Evolutionary conservation across 92 coral and sea anemone species (phyloP), one percentile per base, ranked within the genome.

Genomic region (Epizoanthus scotinus): DNA sequence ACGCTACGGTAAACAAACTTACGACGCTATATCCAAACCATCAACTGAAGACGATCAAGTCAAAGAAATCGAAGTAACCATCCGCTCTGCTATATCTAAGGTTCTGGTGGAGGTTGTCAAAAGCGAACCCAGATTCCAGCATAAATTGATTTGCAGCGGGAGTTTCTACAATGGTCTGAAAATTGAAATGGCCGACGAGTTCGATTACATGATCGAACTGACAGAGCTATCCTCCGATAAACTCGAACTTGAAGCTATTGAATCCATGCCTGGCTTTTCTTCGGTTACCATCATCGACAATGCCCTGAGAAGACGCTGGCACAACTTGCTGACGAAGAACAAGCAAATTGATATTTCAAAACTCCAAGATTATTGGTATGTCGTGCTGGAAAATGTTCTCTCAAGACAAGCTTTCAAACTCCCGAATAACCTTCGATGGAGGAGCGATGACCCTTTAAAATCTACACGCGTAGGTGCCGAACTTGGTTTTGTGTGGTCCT

Each of bases 91-190:
- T 29, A 15, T 71, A 14, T 6, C 15, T 42, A 6, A 50, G 18
- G 14, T 52, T 71, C 26, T 71, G 9, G 62, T 14, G 3, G 42
- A 53, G 62, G 78, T 27, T 26, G 78, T 71, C 1, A 71, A 71
- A 52, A 4, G 27, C 22, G 78, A 71, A 17, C 24, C 15, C 25
- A 71, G 63, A 25, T 53, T 71, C 13, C 21, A 28, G 34, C 78
- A 71, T 60, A 71, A 53, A 15, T 17, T 71, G 40, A 71, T 71
- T 18, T 52, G 62, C 1, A 71, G 78, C 27, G 78, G 78, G 53
- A 71, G 78, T 28, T 71, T 47, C 38, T 71, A 71, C 62, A 63
- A 71, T 15, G 78, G 78, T 3, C 18, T 71, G 34, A 71, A 27
- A 71, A 71, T 71, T n/a, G 63, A 50, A 71, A 15, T 24, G 18